These are phyloP conservation scores for Brachionus paranguensis DNA, from an alignment of 1,140 invertebrate genomes.

Conservation along the genomic window DNA sequence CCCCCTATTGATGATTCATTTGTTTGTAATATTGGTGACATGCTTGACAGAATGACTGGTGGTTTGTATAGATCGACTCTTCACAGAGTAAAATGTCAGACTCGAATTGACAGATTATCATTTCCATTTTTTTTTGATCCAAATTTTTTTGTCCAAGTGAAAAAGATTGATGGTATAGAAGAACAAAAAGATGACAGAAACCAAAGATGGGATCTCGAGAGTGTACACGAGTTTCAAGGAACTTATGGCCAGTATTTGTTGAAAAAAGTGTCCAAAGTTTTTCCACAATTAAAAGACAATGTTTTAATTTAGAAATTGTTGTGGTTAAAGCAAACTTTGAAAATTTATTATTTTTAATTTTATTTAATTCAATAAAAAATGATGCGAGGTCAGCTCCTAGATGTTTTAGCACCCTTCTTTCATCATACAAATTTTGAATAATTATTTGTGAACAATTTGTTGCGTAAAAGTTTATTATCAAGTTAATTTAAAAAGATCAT, in stretches of 20 bases:
- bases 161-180: neutral
- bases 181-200: neutral
- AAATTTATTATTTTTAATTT: too few relatives aligned
- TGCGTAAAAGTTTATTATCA: too few relatives aligned
- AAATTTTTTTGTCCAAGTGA: neutral
- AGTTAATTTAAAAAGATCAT: too few relatives aligned
- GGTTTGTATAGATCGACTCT: constrained; percentile 8
- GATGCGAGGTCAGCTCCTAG: too few relatives aligned
- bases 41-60: constrained; percentile 68
- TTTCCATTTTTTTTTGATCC: constrained; percentile 39
- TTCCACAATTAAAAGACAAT: neutral
- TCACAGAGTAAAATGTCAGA: neutral
- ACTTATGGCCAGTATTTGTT: constrained; percentile 38
- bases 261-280: constrained; percentile 8
- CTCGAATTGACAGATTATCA: neutral
- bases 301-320: neutral
- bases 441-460: too few relatives aligned
- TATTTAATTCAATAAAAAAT: too few relatives aligned
- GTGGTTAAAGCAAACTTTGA: too few relatives aligned
- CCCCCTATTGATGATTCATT: constrained; percentile 71
- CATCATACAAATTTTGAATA: too few relatives aligned
- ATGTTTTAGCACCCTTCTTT: too few relatives aligned
- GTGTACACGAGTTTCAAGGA: neutral
- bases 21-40: constrained; percentile 70
- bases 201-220: constrained; percentile 15